phyloP scores from a whole-genome alignment of 2,797 vertebrate genomes.

The Diplodus puntazzo region DNA sequence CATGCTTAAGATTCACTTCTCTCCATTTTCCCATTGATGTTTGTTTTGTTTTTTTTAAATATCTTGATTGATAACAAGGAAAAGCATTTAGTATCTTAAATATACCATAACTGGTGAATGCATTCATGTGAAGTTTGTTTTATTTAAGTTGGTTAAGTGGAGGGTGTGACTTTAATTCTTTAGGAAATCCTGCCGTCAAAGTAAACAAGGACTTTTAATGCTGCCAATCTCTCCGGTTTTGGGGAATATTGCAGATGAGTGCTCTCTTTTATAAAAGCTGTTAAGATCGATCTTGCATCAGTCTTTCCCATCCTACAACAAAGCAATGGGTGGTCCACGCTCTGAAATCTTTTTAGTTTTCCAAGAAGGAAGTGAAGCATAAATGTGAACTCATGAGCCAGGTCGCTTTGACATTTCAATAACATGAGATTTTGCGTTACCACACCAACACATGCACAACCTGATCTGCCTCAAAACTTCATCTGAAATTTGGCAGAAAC shows the following conservation, averaged over 20 bases:
- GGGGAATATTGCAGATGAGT: constrained; percentile 9
- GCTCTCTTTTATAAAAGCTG: background rate
- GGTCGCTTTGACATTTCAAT: background rate
- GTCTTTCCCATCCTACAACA: background rate
- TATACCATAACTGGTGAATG: background rate
- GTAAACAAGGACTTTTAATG: background rate
- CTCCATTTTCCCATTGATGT: background rate
- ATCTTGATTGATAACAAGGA: too few relatives aligned
- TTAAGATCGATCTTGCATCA: background rate
- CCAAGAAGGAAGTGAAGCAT: background rate
- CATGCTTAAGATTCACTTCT: background rate
- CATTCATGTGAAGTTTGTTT: constrained; percentile 14
- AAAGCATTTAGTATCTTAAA: background rate
- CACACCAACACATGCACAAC: constrained; percentile 5
- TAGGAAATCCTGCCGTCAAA: background rate
- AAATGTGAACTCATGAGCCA: background rate
- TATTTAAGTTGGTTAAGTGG: background rate
- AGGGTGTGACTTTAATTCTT: background rate
- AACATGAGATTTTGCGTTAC: constrained; percentile 8
- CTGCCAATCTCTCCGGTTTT: constrained; percentile 3
- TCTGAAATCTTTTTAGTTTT: constrained; percentile 1
- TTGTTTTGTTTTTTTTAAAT: too few relatives aligned
- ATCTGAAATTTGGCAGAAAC: constrained; percentile 9
- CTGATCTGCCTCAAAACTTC: constrained; percentile 8
- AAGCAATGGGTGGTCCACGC: background rate